Base-by-base conservation (phyloP, 2,797 vertebrate species). In the Oreochromis mossambicus region DNA sequence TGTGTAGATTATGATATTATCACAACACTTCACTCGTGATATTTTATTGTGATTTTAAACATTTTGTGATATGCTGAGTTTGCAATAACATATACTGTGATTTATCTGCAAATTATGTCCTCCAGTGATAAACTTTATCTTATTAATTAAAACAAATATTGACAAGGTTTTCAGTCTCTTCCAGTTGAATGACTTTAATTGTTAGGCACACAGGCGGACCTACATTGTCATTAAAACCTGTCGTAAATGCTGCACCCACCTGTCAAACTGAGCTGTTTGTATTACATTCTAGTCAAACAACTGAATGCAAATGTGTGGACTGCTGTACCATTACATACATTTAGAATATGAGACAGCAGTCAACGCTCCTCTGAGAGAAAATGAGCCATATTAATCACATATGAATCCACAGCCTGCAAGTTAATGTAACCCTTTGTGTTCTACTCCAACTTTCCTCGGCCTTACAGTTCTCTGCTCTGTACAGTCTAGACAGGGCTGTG, bases 401-500 rank as follows among this genome's bases (percentile, higher is more conserved):
- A 70, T 46, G 14, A 17, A 17, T 26, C 66, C 21, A 43, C 38
- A 17, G 66, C 66, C 66, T 43, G 21, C 2, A 8, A 26, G 8
- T 26, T 70, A 70, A 43, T 4, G 13, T 43, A 26, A 68, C 21
- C 2, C 38, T 46, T 46, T 70, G 14, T 70, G 41, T 26, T 70
- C 36, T 17, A 46, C 38, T 0, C 14, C 4, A 24, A 26, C 38
- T 24, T 43, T 24, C 63, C 36, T 41, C 5, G 0, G 24, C 41
- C 3, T 29, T 29, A 46, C 41, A 73, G 14, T 46, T 46, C 41
- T 46, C 41, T 70, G 4, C 41, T 7, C 6, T 7, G 21, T 43
- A 26, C 8, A 5, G 41, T 21, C 0, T 29, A 46, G 14, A 17
- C 21, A 0, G 21, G 24, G 8, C 21, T 26, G 66, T 0, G 4